These are phyloP conservation scores for Antennarius striatus DNA, from an alignment of 2,113 vertebrate genomes.

Conservation along the genomic window DNA sequence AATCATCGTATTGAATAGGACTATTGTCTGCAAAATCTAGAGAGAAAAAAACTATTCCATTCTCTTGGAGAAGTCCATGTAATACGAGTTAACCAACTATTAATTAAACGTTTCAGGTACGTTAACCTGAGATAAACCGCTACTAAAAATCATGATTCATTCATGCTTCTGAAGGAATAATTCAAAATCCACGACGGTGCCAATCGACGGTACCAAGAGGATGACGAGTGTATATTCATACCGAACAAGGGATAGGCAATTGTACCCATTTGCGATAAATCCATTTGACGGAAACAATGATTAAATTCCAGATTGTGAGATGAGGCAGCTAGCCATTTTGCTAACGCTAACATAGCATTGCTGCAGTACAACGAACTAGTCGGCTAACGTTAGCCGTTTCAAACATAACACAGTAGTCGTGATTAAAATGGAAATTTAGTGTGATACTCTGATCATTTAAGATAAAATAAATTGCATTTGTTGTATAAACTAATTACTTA, in stretches of 20 bases:
- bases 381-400: constrained; percentile 32
- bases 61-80: too few species aligned
- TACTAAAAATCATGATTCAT: not conserved
- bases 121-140: not conserved
- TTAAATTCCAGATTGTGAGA: too few species aligned
- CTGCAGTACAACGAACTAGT: constrained; percentile 16
- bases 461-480: not conserved
- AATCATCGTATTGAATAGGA: not conserved
- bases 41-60: too few species aligned
- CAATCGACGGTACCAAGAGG: not conserved
- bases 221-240: not conserved
- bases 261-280: too few species aligned
- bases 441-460: fast-evolving
- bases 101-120: not conserved
- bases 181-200: too few species aligned
- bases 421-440: not conserved
- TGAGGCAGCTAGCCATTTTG: not conserved
- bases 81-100: not conserved
- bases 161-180: too few species aligned
- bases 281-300: too few species aligned
- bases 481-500: not conserved
- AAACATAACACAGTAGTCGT: not conserved
- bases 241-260: not conserved
- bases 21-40: too few species aligned
- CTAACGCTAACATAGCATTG: constrained; percentile 32